A percentile compares a stretch with the other conserved stretches of the same genome.
Conservation (phyloP, 2,113 vertebrate genomes). For the Semnornis frantzii region DNA sequence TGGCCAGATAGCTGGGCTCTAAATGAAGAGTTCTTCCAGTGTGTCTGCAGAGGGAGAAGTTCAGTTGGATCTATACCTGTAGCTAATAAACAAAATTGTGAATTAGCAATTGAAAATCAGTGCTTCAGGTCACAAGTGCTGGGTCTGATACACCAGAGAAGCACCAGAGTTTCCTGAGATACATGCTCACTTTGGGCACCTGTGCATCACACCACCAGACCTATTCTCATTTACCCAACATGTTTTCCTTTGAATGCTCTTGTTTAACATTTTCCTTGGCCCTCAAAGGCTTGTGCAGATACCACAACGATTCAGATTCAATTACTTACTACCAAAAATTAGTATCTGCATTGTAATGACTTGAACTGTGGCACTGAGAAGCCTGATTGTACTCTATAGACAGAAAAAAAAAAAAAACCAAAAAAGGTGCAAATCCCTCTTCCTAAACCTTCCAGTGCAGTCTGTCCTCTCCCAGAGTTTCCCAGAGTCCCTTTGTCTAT, state of each 20-base stretch:
- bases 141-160: neutral
- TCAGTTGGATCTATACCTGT: neutral
- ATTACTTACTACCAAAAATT: neutral
- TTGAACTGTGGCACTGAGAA: neutral
- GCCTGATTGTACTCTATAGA: neutral
- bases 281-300: neutral
- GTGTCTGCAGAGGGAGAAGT: neutral
- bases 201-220: neutral
- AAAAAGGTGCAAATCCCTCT: neutral
- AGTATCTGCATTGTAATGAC: neutral
- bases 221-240: neutral
- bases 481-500: neutral
- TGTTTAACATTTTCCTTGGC: slow-evolving; percentile 17
- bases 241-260: neutral
- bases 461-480: neutral
- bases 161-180: neutral
- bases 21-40: neutral
- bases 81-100: neutral
- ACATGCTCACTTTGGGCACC: neutral
- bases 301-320: neutral
- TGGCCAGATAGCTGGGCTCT: neutral
- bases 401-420: neutral
- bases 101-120: neutral
- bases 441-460: neutral
- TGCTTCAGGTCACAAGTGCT: neutral